Evolutionary conservation across 2,888 invertebrate species (phyloP), one percentile per base, ranked within the genome.

Genomic region (Rotaria sp.): DNA sequence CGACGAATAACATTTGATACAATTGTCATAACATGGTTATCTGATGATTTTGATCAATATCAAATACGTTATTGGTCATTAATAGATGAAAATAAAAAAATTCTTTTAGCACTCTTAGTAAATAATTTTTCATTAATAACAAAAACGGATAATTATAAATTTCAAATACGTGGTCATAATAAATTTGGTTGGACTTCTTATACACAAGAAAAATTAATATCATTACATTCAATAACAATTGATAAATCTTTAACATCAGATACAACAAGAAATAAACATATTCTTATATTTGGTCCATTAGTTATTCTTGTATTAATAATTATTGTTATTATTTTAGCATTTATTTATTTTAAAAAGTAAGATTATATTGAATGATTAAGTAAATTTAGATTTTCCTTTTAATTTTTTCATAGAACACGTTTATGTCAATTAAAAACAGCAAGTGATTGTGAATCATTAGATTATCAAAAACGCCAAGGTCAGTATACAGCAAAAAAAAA

Each of bases 391-490:
- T 67, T 11, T 35, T 35, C 11, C 10, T 85, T 84, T 59, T 59
- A 84, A 55, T 84, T 84, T 85, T 88, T 41, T 88, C 90, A 89
- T 95, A 90, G 94, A 95, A 90, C 96, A 94, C 91, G 96, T 91
- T 96, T 96, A 90, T 95, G 96, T 91, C 96, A 96, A 91, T 96
- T 96, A 91, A 97, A 97, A 91, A 96, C 96, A 90, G 95, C 96
- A n/a, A 95, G 95, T 90, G 96, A 96, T 91, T 95, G 96, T 91
- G 96, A 96, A 91, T 95, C 95, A 5, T 92, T 96, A 89, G 96
- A 96, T 90, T 96, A 96, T 91, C 80, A 93, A 96, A 89, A 96
- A 96, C 91, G 95, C 95, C 89, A 96, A 94, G 95, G 95, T 92
- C 94, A 93, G 92, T 93, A 59, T 1, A 7, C 26, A 50, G 50